Base-by-base conservation (phyloP, 2,888 invertebrate genomes). In the Eupithecia centaureata region DNA sequence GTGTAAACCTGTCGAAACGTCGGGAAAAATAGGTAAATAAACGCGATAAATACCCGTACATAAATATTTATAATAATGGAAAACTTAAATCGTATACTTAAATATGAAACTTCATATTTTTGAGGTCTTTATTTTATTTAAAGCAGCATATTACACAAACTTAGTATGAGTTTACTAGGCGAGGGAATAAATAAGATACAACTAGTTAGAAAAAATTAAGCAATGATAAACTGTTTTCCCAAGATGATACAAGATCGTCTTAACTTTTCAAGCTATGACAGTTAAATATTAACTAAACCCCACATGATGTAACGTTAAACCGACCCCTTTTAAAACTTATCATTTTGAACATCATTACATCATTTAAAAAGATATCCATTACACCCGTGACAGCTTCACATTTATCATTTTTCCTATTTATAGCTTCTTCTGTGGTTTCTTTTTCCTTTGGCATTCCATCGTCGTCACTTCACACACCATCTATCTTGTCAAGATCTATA, bases 401-500 rank as follows among this genome's bases (percentile, higher is more conserved):
- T 79, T 74, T 73, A 83, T 85, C 81, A 81, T 77, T 73, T 73
- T 64, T 64, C 61, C 65, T 82, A 80, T 81, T 79, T 80, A 73
- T 79, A 79, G 62, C 18, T 32, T 35, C 70, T 79, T 84, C 79
- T 78, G 74, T 73, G 79, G 79, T 77, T 77, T 80, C 77, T 72
- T 72, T 73, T 78, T 76, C 78, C 73, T 75, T 72, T 57, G 38
- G 54, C 61, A 70, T 70, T 65, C 66, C 72, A 83, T 84, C 86
- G 84, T 80, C 80, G 83, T 88, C 89, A 82, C 76, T 90, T 85
- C 68, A 73, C 90, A 86, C 84, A 70, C 79, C 86, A 86, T 91
- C 82, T 85, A 83, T 86, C 83, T 81, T 80, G 79, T 56, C 33
- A 60, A 82, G 82, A 83, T 82, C 86, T 90, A 89, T 89, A 87